Conservation (phyloP, 2,113 vertebrate genomes). For the Holacanthus passer region DNA sequence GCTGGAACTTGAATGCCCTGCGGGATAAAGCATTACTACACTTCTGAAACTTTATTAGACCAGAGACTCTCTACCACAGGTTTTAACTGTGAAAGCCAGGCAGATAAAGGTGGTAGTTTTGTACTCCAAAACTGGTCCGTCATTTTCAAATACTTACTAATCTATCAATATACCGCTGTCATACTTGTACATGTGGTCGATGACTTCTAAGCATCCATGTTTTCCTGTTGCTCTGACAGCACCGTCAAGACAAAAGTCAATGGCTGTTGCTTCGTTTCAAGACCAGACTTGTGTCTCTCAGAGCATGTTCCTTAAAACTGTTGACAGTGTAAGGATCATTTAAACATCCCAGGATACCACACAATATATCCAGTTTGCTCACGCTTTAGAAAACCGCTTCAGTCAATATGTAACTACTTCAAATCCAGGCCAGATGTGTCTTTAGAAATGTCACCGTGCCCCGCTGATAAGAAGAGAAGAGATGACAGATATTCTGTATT, state of each 20-base stretch:
- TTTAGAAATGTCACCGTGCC: conserved; percentile 72
- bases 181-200: background rate
- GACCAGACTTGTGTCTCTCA: conserved; percentile 66
- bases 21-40: conserved; percentile 76
- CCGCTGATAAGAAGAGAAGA: conserved; percentile 62
- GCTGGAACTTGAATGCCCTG: conserved; percentile 83
- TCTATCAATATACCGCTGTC: background rate
- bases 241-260: conserved; percentile 39
- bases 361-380: conserved; percentile 52
- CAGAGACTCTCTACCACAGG: conserved; percentile 38
- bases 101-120: conserved; percentile 18
- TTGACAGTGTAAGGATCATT: conserved; percentile 64
- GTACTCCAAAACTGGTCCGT: background rate
- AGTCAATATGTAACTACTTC: conserved; percentile 71
- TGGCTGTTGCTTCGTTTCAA: conserved; percentile 43
- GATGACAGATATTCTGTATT: conserved; percentile 78
- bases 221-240: conserved; percentile 37
- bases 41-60: conserved; percentile 70
- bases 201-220: conserved; percentile 14
- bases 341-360: conserved; percentile 44
- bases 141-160: background rate
- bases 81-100: conserved; percentile 34
- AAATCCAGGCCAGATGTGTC: conserved; percentile 79
- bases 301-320: conserved; percentile 42
- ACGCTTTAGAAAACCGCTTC: conserved; percentile 55